Conservation (phyloP, 2,113 vertebrate genomes). For the Chaetops frenatus region DNA sequence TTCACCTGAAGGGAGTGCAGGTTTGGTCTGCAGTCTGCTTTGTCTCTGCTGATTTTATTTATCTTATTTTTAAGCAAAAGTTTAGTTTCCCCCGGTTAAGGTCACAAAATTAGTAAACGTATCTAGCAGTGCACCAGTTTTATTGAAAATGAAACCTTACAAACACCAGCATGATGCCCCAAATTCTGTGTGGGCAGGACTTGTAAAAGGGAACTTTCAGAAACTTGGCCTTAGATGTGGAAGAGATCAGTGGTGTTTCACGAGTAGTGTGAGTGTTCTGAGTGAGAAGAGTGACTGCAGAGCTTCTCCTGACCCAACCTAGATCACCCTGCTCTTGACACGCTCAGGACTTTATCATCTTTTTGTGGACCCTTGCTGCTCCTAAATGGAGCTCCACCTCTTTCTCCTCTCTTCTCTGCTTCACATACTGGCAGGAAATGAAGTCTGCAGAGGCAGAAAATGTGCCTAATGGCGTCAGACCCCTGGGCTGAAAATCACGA, state of each 20-base stretch:
- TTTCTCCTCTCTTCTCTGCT: background rate
- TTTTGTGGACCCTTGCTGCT: background rate
- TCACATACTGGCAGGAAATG: background rate
- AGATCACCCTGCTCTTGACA: fast-evolving
- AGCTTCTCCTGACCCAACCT: too few species aligned
- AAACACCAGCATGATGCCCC: fast-evolving
- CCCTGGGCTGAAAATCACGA: background rate
- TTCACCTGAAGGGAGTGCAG: background rate
- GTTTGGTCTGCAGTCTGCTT: background rate
- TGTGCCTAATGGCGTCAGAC: background rate
- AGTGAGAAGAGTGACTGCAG: background rate
- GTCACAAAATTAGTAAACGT: background rate
- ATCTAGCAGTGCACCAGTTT: fast-evolving
- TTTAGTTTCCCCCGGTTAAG: background rate
- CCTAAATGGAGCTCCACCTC: background rate
- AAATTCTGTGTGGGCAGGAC: background rate
- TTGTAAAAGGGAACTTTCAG: background rate
- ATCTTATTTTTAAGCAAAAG: background rate
- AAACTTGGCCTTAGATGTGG: background rate
- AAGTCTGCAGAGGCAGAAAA: background rate
- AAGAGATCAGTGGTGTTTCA: background rate
- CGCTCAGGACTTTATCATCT: background rate
- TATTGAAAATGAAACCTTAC: background rate
- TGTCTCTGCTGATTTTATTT: background rate
- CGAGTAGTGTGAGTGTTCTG: background rate